Evolutionary conservation across 1,140 invertebrate species (phyloP), one percentile per base, ranked within the genome.

Genomic region (Drosophila pachea): DNA sequence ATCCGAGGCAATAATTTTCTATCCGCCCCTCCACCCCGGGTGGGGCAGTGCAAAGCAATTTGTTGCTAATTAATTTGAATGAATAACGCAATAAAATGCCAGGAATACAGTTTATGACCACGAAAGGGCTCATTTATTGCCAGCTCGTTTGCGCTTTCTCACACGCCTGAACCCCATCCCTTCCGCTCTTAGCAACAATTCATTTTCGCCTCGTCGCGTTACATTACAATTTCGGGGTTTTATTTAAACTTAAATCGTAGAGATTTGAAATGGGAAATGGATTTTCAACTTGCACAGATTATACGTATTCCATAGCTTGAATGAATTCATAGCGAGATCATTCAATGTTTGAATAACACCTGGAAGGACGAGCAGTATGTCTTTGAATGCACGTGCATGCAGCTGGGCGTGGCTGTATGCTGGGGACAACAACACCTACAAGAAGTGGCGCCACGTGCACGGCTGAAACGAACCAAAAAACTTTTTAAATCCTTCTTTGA

Each of bases 401-500:
- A 45, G 36, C 47, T 12, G 36, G 16, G 35, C 31, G 52, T 38
- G n/a, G 8, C 8, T 45, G 49, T 48, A 35, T 63, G 48, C 43
- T 5, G 9, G 11, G 22, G 61, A 59, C 69, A 76, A 67, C 56
- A 79, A 40, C 65, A 79, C 22, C 60, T 56, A 60, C 62, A 64
- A 47, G 60, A 56, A 66, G 40, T 72, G 55, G 61, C 59, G 67
- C 62, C 76, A 79, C 68, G 55, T 76, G 78, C 55, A 59, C 32
- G 59, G 45, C 36, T 59, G 31, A 14, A 47, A 47, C 56, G 61
- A 11, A 66, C 60, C 58, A 77, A 76, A 64, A 77, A 76, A 74
- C 50, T 74, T 74, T 64, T 64, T 50, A 73, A 79, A 78, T 81
- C 66, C 66, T 82, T 82, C 69, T 66, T 78, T 58, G 47, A 74